Base-by-base conservation (phyloP, 2,113 vertebrate genomes). In the Seriola aureovittata region DNA sequence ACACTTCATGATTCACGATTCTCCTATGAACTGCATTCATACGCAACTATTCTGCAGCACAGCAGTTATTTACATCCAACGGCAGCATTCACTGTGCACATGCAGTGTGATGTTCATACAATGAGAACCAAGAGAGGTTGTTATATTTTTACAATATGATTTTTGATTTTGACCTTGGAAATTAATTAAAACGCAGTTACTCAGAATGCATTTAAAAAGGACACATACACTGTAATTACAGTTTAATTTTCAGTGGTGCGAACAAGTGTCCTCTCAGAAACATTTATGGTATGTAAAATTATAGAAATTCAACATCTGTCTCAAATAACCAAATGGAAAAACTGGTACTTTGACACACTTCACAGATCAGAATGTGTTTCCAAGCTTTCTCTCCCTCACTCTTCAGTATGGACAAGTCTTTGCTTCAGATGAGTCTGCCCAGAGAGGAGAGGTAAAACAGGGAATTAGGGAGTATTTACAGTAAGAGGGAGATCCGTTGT, bases 391-490 rank as follows among this genome's bases (percentile, higher is more conserved):
- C 50, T 66, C 21, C 12, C 6, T 52, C 16, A 2, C 11, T 57
- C 32, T 60, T 73, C 4, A n/a, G 42, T 21, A 68, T 3, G 4
- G 36, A 11, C 67, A 23, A 23, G 57, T 74, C 50, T 69, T 50
- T 46, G 64, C 65, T 79, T 68, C 52, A 54, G 55, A 82, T 40
- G 50, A 66, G 70, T 64, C 50, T 29, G 19, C 40, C 46, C 58
- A 63, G 69, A 75, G 55, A 71, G 59, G 44, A 82, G 75, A 85
- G 69, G 38, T 74, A 23, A 85, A 90, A 85, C 70, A 66, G 70
- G 71, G 90, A 88, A 79, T 90, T 89, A 89, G 76, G 71, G 74
- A 87, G 76, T 84, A 85, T 78, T 90, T 71, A 85, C 75, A 19
- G 78, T 52, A 42, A 70, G 80, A 78, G 25, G 71, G 55, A 84